Conservation (phyloP, 2,797 vertebrate species). For the Cirrhinus mrigala region DNA sequence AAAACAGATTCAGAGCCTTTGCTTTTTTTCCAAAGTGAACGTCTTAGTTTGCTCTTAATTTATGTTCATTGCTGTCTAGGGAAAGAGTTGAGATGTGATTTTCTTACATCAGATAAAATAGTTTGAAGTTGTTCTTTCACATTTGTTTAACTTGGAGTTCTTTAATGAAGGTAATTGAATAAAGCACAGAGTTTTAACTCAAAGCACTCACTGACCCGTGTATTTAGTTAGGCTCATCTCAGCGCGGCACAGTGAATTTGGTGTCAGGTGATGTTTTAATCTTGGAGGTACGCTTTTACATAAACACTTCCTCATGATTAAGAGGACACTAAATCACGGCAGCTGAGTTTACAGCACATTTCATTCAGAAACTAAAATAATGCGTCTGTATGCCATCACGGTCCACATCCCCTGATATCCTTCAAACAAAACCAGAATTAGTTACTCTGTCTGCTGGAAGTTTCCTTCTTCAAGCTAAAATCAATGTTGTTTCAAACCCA, state of each 20-base stretch:
- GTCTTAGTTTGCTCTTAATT: neutral
- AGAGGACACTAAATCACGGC: neutral
- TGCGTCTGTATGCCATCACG: neutral
- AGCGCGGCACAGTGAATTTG: neutral
- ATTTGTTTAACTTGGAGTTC: neutral
- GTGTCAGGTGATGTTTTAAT: conserved; percentile 25
- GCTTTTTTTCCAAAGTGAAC: neutral
- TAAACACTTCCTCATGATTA: conserved; percentile 25
- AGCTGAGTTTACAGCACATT: neutral
- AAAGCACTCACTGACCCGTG: neutral
- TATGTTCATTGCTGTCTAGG: neutral
- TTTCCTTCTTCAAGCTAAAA: neutral
- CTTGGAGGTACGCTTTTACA: conserved; percentile 14
- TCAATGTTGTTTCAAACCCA: neutral
- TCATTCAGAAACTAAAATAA: neutral
- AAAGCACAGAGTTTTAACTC: neutral
- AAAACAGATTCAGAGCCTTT: neutral
- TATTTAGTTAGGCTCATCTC: conserved; percentile 23
- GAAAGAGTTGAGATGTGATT: neutral
- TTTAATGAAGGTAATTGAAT: neutral
- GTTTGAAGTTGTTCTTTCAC: conserved; percentile 3
- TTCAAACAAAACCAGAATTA: conserved; percentile 6
- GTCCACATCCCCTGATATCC: neutral
- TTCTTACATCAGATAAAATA: neutral
- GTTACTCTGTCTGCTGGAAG: neutral